A percentile compares a stretch with the other conserved stretches of the same genome.
Evolutionary conservation across 2,113 vertebrate species (phyloP).

Genomic region (Gorsachius goisagi): DNA sequence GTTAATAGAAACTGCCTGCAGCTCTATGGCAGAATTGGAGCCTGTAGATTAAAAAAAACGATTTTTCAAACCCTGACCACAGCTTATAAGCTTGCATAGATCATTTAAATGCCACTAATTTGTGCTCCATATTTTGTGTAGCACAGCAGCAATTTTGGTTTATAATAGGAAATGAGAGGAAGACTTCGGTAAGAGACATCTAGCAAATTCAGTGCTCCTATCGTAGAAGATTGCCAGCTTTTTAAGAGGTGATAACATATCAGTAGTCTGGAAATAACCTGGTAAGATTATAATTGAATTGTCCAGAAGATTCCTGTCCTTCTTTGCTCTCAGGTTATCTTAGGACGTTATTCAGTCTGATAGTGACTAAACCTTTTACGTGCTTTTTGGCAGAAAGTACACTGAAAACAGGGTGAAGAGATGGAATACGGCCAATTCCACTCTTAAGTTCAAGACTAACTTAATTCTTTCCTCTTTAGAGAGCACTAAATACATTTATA

Average conservation of each 20-base stretch:
- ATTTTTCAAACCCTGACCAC: neutral
- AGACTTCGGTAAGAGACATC: neutral
- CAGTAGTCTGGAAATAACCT: neutral
- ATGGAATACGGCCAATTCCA: neutral
- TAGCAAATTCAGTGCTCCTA: neutral
- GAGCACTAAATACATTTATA: neutral
- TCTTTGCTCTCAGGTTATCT: neutral
- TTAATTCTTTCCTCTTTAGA: neutral
- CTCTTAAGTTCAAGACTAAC: neutral
- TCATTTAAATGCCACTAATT: neutral
- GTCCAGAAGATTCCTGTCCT: neutral
- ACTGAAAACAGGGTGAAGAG: neutral
- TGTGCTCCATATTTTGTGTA: neutral
- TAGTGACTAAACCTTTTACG: neutral
- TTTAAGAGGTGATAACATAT: neutral
- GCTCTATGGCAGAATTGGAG: neutral
- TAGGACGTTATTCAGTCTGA: neutral
- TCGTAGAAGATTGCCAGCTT: neutral
- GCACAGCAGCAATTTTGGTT: neutral
- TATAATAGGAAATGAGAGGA: neutral
- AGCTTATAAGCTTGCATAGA: neutral
- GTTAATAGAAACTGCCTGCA: neutral
- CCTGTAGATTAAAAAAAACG: neutral
- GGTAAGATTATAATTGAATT: neutral
- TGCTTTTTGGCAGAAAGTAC: neutral